phyloP scores from a whole-genome alignment of 2,113 vertebrate species.

The Rhabdornis inornatus region DNA sequence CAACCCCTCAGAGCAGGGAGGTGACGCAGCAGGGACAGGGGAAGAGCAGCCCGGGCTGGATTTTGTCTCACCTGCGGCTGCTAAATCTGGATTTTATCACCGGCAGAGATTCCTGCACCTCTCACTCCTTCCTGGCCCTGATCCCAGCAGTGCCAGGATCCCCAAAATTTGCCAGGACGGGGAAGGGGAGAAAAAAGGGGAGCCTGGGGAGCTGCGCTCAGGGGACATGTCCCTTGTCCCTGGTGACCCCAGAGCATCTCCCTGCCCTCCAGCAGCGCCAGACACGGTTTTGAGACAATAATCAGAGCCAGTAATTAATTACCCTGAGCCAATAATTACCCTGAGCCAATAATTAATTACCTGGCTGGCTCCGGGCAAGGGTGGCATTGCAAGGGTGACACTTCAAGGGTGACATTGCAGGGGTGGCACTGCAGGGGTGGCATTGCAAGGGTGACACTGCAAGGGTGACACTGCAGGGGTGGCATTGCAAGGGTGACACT shows the following conservation, averaged over 20 bases:
- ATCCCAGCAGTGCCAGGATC: neutral
- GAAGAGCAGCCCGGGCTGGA: neutral
- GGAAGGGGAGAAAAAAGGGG: too few relatives aligned
- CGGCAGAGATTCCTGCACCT: neutral
- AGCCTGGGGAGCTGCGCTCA: neutral
- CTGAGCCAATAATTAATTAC: too few relatives aligned
- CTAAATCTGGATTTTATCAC: neutral
- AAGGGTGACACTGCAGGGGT: too few relatives aligned
- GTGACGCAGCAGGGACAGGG: neutral
- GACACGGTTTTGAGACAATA: neutral
- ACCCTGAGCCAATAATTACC: too few relatives aligned
- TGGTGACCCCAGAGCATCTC: neutral
- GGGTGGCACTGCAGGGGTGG: too few relatives aligned
- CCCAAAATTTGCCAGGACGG: neutral
- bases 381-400: too few relatives aligned
- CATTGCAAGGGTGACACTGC: too few relatives aligned
- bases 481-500: too few relatives aligned
- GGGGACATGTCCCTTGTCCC: neutral
- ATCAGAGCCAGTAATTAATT: too few relatives aligned
- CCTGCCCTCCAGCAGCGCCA: neutral
- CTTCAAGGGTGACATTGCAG: too few relatives aligned
- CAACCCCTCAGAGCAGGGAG: neutral
- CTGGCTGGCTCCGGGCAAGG: too few relatives aligned
- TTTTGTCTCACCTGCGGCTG: neutral
- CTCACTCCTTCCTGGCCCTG: neutral